Conservation (phyloP, 1,140 invertebrate genomes). For the Zaprionus nigranus region DNA sequence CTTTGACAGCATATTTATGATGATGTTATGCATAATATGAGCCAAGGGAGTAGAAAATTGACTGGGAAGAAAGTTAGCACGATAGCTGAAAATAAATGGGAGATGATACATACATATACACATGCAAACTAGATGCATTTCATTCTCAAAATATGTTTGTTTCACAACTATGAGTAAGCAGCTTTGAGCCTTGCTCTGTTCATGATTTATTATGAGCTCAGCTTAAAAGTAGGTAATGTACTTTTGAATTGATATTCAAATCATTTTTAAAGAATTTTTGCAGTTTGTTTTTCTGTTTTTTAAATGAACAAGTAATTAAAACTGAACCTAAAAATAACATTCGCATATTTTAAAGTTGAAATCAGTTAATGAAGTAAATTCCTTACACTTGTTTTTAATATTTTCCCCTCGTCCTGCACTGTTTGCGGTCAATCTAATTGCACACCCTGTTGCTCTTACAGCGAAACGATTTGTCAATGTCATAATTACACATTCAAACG, state of each 20-base stretch:
- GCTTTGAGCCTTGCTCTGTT: background rate
- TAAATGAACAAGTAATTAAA: too few relatives aligned
- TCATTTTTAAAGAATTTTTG: background rate
- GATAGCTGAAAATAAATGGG: background rate
- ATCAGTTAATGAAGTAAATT: background rate
- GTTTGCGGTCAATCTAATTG: constrained; percentile 14
- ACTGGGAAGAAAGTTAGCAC: background rate
- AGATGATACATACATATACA: background rate
- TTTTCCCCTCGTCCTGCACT: background rate
- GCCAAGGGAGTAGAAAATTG: constrained; percentile 8
- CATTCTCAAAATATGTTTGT: background rate
- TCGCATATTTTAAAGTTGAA: background rate
- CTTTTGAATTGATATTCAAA: background rate
- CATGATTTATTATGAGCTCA: background rate
- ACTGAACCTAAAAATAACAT: too few relatives aligned
- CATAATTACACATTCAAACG: constrained; percentile 39
- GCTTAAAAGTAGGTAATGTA: background rate
- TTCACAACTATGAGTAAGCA: background rate
- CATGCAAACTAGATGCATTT: background rate
- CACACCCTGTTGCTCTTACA: background rate
- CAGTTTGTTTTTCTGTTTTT: background rate
- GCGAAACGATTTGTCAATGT: constrained; percentile 37
- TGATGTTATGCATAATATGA: constrained; percentile 14
- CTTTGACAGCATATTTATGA: constrained; percentile 6
- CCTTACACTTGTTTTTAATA: background rate